Evolutionary conservation across 2,113 vertebrate species (phyloP).

Genomic region (Syngnathus floridae): DNA sequence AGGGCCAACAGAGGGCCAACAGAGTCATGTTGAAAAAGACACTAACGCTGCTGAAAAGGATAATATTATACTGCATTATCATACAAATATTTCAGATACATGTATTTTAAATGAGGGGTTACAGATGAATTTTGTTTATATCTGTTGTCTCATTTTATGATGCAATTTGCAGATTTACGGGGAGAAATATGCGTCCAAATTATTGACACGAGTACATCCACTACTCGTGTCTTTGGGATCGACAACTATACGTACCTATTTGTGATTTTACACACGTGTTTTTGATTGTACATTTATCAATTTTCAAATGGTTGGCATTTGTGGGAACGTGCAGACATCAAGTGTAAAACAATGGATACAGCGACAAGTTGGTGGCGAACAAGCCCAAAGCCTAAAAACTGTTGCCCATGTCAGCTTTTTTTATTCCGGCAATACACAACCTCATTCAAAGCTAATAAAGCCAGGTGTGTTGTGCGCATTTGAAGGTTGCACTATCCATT

Average conservation of each 20-base stretch:
- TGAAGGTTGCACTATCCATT: constrained; percentile 17
- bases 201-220: too few species aligned
- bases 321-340: too few species aligned
- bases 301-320: too few species aligned
- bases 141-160: not conserved
- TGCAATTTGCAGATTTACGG: too few species aligned
- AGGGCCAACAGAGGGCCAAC: too few species aligned
- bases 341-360: too few species aligned
- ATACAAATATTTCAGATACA: not conserved
- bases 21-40: too few species aligned
- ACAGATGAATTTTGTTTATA: not conserved
- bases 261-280: too few species aligned
- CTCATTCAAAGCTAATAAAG: constrained; percentile 11
- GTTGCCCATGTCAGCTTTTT: not conserved
- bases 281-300: too few species aligned
- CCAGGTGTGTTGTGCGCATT: not conserved
- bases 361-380: not conserved
- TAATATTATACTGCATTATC: not conserved
- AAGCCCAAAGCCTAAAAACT: not conserved
- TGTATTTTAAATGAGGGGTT: not conserved
- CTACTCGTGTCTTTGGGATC: too few species aligned
- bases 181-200: too few species aligned
- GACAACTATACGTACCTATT: too few species aligned
- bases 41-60: not conserved
- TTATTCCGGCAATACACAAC: constrained; percentile 3